Evolutionary conservation across 1,140 invertebrate species (phyloP).

Genomic region (Amyelois transitella): DNA sequence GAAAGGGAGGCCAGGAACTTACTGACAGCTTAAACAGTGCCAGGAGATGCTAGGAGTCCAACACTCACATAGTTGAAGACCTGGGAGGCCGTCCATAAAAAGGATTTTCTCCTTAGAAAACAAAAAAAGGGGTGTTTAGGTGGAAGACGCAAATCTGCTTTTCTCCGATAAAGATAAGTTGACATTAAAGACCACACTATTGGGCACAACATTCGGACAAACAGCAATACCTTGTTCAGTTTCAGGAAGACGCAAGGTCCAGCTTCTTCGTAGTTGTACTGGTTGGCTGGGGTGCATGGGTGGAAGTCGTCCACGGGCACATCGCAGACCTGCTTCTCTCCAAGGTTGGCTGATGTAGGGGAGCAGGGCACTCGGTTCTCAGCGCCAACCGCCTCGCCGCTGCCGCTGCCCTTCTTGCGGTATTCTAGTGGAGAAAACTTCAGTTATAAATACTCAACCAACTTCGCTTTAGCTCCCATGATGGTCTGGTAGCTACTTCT

Average conservation of each 20-base stretch:
- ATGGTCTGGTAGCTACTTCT: no score
- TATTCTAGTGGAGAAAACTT: slow-evolving; percentile 27
- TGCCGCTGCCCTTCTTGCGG: slow-evolving; percentile 62
- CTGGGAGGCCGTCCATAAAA: no score
- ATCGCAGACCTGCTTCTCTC: slow-evolving; percentile 70
- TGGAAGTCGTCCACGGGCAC: slow-evolving; percentile 77
- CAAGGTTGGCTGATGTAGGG: slow-evolving; percentile 60
- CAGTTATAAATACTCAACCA: neutral
- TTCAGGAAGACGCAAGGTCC: slow-evolving; percentile 90
- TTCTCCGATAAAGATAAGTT: neutral
- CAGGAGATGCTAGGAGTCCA: no score
- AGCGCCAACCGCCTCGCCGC: slow-evolving; percentile 42
- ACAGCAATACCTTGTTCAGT: slow-evolving; percentile 82
- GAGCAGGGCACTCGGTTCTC: slow-evolving; percentile 74
- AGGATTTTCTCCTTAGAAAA: no score
- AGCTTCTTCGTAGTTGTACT: slow-evolving; percentile 85
- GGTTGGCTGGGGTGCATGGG: slow-evolving; percentile 81
- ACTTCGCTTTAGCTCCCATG: neutral
- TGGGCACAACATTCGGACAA: neutral
- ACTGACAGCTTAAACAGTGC: no score
- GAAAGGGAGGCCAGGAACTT: no score
- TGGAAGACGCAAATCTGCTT: no score
- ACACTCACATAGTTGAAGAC: no score
- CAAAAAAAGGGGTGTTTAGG: no score
- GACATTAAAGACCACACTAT: no score